phyloP scores from a whole-genome alignment of 2,888 invertebrate species.

The Pseudococcus longispinus region DNA sequence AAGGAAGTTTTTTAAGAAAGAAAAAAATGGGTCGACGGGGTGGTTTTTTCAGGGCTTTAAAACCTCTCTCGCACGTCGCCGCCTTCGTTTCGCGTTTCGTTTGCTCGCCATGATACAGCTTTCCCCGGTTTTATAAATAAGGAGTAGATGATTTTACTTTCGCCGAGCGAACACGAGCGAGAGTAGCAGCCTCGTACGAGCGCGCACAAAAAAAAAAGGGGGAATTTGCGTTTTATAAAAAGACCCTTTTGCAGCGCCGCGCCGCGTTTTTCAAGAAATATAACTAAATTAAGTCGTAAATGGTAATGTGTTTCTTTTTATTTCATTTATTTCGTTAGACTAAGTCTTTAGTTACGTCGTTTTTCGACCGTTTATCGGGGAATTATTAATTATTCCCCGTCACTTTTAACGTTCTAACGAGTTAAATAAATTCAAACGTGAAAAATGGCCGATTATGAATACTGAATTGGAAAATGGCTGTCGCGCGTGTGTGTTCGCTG shows the following conservation, averaged over 20 bases:
- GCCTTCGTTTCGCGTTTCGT: neutral
- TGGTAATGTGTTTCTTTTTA: conserved; percentile 55
- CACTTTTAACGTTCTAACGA: conserved; percentile 48
- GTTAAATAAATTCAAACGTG: conserved; percentile 48
- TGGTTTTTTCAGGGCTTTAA: conserved; percentile 41
- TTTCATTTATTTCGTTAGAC: conserved; percentile 41
- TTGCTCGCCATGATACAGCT: conserved; percentile 59
- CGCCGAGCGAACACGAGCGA: neutral
- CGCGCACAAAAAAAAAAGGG: neutral
- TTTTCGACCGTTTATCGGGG: conserved; percentile 51
- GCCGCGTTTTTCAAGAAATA: conserved; percentile 43
- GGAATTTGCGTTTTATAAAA: conserved; percentile 47
- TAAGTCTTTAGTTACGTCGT: conserved; percentile 48
- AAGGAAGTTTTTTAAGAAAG: conserved; percentile 33
- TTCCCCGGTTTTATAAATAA: conserved; percentile 63
- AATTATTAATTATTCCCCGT: conserved; percentile 55
- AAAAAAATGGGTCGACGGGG: conserved; percentile 46
- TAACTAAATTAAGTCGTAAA: conserved; percentile 55
- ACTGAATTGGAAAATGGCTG: conserved; percentile 31
- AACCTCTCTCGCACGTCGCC: conserved; percentile 49
- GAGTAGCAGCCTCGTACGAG: neutral
- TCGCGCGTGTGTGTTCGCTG: conserved; percentile 8
- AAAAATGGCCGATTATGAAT: conserved; percentile 49
- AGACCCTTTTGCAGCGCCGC: conserved; percentile 30
- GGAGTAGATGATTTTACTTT: conserved; percentile 54